Evolutionary conservation across 2,113 vertebrate species (phyloP).

Genomic region (Datnioides undecimradiatus): DNA sequence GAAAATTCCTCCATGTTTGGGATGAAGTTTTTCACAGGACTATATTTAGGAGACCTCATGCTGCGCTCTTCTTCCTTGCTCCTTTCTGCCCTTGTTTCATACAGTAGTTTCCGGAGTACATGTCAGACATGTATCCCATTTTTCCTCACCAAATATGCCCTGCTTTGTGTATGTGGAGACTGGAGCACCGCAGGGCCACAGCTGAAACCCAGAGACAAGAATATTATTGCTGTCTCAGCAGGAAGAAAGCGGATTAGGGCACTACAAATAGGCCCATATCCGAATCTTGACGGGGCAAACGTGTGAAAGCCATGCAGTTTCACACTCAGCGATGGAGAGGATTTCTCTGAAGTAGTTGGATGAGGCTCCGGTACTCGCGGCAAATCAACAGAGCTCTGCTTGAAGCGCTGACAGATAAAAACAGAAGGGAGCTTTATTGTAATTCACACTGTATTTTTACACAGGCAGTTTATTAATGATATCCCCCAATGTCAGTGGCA

Average conservation of each 20-base stretch:
- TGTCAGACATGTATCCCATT: conserved; percentile 39
- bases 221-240: conserved; percentile 78
- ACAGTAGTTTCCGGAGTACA: conserved; percentile 32
- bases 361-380: conserved; percentile 30
- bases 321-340: conserved; percentile 50
- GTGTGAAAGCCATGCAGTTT: conserved; percentile 54
- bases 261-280: conserved; percentile 74
- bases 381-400: conserved; percentile 52
- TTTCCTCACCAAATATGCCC: conserved; percentile 39
- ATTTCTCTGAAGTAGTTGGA: conserved; percentile 65
- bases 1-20: conserved; percentile 61
- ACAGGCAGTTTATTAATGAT: conserved; percentile 56
- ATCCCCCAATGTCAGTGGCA: conserved; percentile 43
- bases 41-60: conserved; percentile 72
- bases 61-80: conserved; percentile 58
- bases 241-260: conserved; percentile 79
- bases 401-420: conserved; percentile 61
- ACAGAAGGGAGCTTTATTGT: conserved; percentile 58
- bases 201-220: conserved; percentile 78
- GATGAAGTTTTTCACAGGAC: conserved; percentile 57
- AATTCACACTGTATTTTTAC: conserved; percentile 62
- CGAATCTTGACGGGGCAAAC: conserved; percentile 64
- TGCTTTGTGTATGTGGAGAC: conserved; percentile 61
- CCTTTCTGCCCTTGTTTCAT: conserved; percentile 36
- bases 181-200: conserved; percentile 60